A percentile compares a stretch with the other conserved stretches of the same genome.
phyloP scores from a whole-genome alignment of 2,113 vertebrate genomes.

The Oncorhynchus tshawytscha region DNA sequence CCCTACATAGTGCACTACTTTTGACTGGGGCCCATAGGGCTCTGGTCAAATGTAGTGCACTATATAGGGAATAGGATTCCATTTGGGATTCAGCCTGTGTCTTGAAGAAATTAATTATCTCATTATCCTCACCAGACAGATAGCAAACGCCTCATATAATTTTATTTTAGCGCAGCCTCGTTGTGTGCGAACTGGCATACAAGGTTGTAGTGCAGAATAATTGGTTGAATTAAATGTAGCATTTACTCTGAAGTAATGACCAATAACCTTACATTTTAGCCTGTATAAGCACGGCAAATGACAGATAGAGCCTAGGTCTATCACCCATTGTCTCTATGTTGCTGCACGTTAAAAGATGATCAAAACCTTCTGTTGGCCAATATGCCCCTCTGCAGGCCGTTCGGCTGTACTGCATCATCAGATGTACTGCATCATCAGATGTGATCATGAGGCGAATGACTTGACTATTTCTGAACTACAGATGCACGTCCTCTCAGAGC shows the following conservation, averaged over 20 bases:
- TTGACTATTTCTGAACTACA: not conserved
- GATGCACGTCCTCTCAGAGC: not conserved
- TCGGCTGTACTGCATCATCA: slow-evolving; percentile 15
- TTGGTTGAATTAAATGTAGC: not conserved
- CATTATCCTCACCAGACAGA: not conserved
- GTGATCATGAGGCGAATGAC: not conserved
- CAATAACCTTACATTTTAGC: not conserved
- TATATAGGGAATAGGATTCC: too few relatives aligned
- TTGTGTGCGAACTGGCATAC: not conserved
- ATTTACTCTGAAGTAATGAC: not conserved
- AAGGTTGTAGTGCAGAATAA: not conserved
- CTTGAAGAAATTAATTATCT: not conserved
- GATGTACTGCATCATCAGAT: not conserved
- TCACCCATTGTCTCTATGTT: not conserved
- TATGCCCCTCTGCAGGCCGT: slow-evolving; percentile 33
- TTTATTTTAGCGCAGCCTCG: not conserved
- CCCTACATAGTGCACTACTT: too few relatives aligned
- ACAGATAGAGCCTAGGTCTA: not conserved
- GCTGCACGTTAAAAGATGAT: not conserved
- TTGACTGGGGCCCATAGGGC: too few relatives aligned
- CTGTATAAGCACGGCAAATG: not conserved
- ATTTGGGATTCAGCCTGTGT: not conserved
- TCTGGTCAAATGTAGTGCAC: too few relatives aligned
- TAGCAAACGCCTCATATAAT: not conserved
- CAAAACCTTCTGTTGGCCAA: not conserved